phyloP scores from a whole-genome alignment of 2,797 vertebrate genomes.

The Bufotes viridis region DNA sequence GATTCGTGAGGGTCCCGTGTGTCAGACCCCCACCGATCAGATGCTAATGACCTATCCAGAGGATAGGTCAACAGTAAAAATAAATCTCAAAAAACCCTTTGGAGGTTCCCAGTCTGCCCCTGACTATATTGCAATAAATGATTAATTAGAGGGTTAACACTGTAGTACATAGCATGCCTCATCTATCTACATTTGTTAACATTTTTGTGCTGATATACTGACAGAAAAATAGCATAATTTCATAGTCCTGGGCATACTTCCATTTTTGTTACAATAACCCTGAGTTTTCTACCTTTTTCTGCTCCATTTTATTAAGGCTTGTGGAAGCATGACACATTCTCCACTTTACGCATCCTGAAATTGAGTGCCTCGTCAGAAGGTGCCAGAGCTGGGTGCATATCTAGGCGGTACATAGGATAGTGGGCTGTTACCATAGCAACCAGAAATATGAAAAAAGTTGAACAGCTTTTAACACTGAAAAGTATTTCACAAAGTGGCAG shows the following conservation, averaged over 20 bases:
- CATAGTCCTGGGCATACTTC: neutral
- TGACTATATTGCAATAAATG: no score
- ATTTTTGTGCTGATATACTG: neutral
- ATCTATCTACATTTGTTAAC: neutral
- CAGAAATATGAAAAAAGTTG: neutral
- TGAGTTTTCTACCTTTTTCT: neutral
- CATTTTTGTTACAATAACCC: neutral
- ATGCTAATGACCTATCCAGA: no score
- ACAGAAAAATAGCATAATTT: neutral
- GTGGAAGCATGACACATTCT: neutral
- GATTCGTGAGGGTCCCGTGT: no score
- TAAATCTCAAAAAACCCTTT: no score
- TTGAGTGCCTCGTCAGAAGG: constrained; percentile 1
- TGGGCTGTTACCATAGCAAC: constrained; percentile 11
- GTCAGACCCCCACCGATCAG: no score
- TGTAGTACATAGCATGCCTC: neutral
- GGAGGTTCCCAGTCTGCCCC: no score
- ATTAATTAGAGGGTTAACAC: neutral
- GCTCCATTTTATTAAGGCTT: neutral
- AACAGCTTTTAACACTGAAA: constrained; percentile 4
- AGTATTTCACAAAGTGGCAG: constrained; percentile 11
- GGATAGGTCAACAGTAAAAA: no score
- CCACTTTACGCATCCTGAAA: neutral
- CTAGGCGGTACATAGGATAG: neutral
- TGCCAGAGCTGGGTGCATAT: neutral